Base-by-base conservation (phyloP, 2,797 vertebrate species). In the Tarsius wallacei region DNA sequence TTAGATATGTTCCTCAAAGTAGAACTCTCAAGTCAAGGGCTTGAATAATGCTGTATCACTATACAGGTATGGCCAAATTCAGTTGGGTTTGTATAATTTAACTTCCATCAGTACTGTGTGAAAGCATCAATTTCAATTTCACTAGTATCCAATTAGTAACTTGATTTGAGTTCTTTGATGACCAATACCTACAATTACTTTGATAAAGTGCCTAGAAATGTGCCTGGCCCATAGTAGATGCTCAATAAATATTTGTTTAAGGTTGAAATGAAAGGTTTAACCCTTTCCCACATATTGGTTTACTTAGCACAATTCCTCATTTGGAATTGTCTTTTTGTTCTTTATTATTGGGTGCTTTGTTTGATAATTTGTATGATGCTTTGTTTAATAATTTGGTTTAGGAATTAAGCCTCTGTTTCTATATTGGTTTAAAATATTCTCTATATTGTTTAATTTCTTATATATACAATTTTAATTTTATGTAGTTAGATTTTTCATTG, bases 321-420 rank as follows among this genome's bases (percentile, higher is more conserved):
- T 93, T 94, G 63, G 42, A 94, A 78, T 92, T 87, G 21, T 24
- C 13, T 84, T 90, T 94, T 94, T 91, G 47, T 80, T 92, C 36
- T 57, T 93, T 71, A 71, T 87, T 80, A 68, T 70, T 84, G 6
- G n/a, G 26, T 21, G 26, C 42, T 89, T 86, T 93, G 36, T n/a
- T 87, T 90, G 87, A 93, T 21, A 76, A 66, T 88, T 93, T 95
- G 8, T n/a, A n/a, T 71, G 73, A 66, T 76, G 26, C 42, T 89
- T 86, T 93, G 36, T n/a, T 87, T 90, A 87, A 93, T 21, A 76
- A 66, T 88, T 93, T 95, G 8, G 9, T 5, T 83, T 92, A 95
- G 13, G 26, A 74, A 90, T 21, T 53, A 96, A 94, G 28, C 15
- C 31, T 87, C 21, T 76, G 47, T 77, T 93, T 97, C 51, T 33